A percentile compares a stretch with the other conserved stretches of the same genome.
Conservation (phyloP, 2,113 vertebrate species). For the Nesospiza acunhae region DNA sequence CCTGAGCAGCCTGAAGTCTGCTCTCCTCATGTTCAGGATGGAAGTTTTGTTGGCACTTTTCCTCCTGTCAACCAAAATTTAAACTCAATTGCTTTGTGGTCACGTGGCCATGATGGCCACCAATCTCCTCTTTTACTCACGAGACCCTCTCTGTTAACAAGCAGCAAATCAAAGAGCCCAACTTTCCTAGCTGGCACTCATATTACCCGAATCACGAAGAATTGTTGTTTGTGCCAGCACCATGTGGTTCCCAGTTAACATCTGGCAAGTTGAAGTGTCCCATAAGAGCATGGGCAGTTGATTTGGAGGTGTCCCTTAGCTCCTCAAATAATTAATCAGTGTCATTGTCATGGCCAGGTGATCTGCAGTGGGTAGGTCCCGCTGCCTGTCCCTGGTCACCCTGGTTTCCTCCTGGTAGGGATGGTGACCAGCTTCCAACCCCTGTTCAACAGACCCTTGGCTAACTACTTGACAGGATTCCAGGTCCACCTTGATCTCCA, state of each 20-base stretch:
- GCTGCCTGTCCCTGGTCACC: background rate
- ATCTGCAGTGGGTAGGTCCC: background rate
- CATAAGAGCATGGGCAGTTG: background rate
- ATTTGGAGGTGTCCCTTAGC: background rate
- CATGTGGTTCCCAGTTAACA: background rate
- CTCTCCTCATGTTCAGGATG: background rate
- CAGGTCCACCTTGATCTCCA: background rate
- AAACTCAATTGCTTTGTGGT: background rate
- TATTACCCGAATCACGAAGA: no score
- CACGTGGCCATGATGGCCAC: background rate
- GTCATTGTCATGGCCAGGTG: background rate
- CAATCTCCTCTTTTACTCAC: background rate
- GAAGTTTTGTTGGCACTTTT: background rate
- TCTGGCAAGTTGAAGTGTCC: background rate
- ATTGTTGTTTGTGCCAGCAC: background rate
- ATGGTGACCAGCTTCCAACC: background rate
- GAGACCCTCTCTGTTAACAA: background rate
- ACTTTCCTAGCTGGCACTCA: background rate
- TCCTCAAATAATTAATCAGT: background rate
- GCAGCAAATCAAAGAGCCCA: background rate
- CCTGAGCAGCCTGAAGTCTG: background rate
- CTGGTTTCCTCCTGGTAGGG: background rate
- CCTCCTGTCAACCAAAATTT: background rate
- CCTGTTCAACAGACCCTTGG: background rate
- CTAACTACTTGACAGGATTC: background rate